These are phyloP conservation scores for Drosophila suboccidentalis DNA, from an alignment of 2,888 invertebrate species.

Conservation along the genomic window DNA sequence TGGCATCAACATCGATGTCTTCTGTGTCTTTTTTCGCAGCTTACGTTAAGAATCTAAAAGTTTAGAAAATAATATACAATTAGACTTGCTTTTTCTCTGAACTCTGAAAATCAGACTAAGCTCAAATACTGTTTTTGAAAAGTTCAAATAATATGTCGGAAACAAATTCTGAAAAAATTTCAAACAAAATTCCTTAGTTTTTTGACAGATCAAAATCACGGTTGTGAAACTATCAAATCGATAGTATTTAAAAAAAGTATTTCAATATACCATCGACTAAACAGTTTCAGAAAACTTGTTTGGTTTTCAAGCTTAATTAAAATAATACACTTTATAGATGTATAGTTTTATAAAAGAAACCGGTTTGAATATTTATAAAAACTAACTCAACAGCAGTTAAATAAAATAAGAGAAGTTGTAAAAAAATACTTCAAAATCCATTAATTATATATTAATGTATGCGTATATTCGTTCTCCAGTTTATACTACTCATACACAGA, in stretches of 20 bases:
- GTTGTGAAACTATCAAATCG: no score
- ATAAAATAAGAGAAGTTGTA: conserved; percentile 16
- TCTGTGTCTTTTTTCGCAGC: background rate
- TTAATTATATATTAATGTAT: conserved; percentile 5
- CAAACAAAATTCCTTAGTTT: background rate
- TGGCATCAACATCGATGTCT: conserved; percentile 75
- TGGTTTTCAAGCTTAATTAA: background rate
- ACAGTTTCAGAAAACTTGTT: background rate
- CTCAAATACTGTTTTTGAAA: background rate
- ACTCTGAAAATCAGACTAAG: background rate
- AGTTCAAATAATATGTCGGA: background rate
- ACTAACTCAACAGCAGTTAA: conserved; percentile 15
- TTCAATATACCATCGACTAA: no score
- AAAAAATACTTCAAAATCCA: conserved; percentile 21
- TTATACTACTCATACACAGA: conserved; percentile 17
- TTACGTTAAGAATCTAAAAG: conserved; percentile 43
- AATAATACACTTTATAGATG: background rate
- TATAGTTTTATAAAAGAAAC: conserved; percentile 7
- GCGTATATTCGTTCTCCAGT: conserved; percentile 8
- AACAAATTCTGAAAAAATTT: background rate
- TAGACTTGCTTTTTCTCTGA: background rate
- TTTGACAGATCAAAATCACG: conserved; percentile 7
- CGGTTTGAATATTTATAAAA: conserved; percentile 25
- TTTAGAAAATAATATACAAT: background rate
- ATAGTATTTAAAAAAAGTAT: background rate